These are phyloP conservation scores for Scolanthus callimorphus DNA, from an alignment of 92 coral and sea anemone species.

Conservation along the genomic window DNA sequence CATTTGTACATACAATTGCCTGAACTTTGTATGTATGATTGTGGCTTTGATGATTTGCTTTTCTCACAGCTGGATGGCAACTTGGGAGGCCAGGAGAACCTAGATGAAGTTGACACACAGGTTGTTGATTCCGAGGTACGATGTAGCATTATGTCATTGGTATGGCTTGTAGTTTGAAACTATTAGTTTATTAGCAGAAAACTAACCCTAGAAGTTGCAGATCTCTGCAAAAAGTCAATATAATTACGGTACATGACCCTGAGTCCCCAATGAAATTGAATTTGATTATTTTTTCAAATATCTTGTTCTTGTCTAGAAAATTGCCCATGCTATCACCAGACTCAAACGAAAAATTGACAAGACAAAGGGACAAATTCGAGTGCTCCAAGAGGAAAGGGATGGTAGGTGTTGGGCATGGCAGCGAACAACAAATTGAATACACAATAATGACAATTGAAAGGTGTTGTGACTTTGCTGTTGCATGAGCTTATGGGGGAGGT, in stretches of 20 bases:
- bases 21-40: background rate
- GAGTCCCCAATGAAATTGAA: too few relatives aligned
- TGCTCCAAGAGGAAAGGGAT: conserved; percentile 81
- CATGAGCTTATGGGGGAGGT: too few relatives aligned
- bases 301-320: conserved; percentile 17
- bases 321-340: conserved; percentile 49
- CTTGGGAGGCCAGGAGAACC: conserved; percentile 26
- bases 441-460: too few relatives aligned
- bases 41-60: background rate
- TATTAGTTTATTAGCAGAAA: too few relatives aligned
- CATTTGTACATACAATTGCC: background rate
- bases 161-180: background rate
- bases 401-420: conserved; percentile 38
- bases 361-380: conserved; percentile 71
- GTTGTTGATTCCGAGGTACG: conserved; percentile 55
- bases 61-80: conserved; percentile 49
- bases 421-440: too few relatives aligned
- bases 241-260: too few relatives aligned
- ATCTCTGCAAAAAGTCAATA: too few relatives aligned
- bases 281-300: too few relatives aligned
- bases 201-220: too few relatives aligned
- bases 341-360: conserved; percentile 67
- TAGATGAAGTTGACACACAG: conserved; percentile 63
- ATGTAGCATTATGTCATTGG: too few relatives aligned
- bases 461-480: too few relatives aligned